phyloP scores from a whole-genome alignment of 2,797 vertebrate species.

The Poliocrania exsul region DNA sequence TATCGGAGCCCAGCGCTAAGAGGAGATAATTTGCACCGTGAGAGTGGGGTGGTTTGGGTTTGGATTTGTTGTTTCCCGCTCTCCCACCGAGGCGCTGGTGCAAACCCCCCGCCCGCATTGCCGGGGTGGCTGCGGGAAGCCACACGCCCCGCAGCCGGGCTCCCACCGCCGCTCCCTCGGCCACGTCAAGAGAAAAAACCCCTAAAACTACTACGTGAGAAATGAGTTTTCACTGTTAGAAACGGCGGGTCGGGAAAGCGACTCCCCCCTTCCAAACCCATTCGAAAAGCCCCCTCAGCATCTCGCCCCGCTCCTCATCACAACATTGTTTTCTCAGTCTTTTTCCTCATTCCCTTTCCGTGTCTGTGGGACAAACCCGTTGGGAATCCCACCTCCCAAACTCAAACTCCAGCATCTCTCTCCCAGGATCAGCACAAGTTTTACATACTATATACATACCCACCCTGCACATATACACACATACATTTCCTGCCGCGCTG shows the following conservation, averaged over 20 bases:
- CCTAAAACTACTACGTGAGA: fast-evolving
- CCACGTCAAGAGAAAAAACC: background rate
- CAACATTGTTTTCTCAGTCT: background rate
- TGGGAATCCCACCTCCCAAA: background rate
- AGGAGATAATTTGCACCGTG: slow-evolving; percentile 55
- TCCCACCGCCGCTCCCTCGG: background rate
- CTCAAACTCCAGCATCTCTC: background rate
- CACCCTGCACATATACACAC: background rate
- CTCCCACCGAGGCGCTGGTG: background rate
- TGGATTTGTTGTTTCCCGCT: background rate
- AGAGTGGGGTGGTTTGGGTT: background rate
- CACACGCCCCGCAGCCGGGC: background rate
- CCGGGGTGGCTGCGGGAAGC: background rate
- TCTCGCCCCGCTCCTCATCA: background rate
- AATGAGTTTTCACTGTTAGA: background rate
- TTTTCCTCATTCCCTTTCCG: background rate
- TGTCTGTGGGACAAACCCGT: background rate
- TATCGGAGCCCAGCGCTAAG: slow-evolving; percentile 30
- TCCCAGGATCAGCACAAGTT: fast-evolving
- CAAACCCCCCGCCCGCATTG: background rate
- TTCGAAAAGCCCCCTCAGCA: background rate
- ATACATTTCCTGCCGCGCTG: background rate
- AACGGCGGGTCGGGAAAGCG: background rate
- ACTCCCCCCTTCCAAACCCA: background rate
- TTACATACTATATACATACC: fast-evolving